Conservation (phyloP, 2,888 invertebrate species). For the Pecten maximus region DNA sequence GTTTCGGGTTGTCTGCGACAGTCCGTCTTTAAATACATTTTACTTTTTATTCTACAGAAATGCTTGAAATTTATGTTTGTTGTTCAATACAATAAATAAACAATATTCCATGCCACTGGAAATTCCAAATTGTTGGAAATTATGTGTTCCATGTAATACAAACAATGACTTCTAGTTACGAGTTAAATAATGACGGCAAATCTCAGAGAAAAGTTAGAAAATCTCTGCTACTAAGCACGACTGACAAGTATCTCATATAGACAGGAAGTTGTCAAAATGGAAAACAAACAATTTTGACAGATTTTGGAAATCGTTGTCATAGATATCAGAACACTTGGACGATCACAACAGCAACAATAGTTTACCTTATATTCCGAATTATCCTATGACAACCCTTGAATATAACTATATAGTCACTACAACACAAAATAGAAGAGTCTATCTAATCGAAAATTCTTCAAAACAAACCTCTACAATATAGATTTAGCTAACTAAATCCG, state of each 20-base stretch:
- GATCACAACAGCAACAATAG: neutral
- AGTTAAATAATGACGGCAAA: neutral
- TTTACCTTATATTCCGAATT: constrained; percentile 25
- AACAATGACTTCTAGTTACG: too few relatives aligned
- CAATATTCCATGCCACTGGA: too few relatives aligned
- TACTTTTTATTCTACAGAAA: too few relatives aligned
- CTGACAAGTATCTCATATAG: neutral
- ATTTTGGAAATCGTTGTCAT: neutral
- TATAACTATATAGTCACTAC: constrained; percentile 28
- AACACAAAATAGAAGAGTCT: neutral
- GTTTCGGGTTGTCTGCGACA: too few relatives aligned
- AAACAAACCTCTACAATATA: constrained; percentile 27
- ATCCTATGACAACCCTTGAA: constrained; percentile 33
- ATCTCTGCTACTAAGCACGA: neutral
- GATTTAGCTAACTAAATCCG: constrained; percentile 31
- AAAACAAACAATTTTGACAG: neutral
- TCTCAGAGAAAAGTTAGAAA: neutral
- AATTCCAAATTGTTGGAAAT: too few relatives aligned
- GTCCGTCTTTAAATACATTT: too few relatives aligned
- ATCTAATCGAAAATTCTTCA: neutral
- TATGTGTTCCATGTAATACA: too few relatives aligned
- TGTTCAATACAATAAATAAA: too few relatives aligned
- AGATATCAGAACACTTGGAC: neutral
- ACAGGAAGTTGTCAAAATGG: neutral
- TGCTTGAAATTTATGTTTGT: too few relatives aligned